phyloP scores from a whole-genome alignment of 2,113 vertebrate species.

The Equus przewalskii region DNA sequence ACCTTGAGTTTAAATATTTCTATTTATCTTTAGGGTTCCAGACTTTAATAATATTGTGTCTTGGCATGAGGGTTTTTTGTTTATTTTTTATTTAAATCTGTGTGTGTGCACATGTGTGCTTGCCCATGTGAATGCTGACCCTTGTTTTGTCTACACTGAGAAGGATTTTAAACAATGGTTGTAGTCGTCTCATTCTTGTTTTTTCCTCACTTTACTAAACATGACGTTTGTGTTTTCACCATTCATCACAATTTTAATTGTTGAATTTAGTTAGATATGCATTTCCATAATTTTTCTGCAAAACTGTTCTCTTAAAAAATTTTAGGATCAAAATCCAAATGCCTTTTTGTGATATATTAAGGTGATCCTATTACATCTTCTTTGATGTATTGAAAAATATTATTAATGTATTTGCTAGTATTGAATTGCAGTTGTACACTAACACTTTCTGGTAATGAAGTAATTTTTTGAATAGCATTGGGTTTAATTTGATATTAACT shows the following conservation, averaged over 20 bases:
- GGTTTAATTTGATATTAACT: not conserved
- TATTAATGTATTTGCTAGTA: not conserved
- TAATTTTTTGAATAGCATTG: not conserved
- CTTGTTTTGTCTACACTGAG: not conserved
- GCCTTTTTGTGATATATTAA: not conserved
- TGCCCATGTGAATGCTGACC: not conserved
- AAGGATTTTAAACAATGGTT: not conserved
- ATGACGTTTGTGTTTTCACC: not conserved
- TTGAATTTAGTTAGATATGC: not conserved
- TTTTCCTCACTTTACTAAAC: not conserved
- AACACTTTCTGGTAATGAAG: not conserved
- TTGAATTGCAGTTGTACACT: not conserved
- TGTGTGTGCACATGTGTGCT: not conserved
- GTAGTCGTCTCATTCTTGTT: not conserved
- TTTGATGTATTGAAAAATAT: not conserved
- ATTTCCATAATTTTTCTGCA: not conserved
- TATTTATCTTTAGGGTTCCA: not conserved
- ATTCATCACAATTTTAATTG: not conserved
- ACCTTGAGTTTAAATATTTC: not conserved
- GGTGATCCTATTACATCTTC: not conserved
- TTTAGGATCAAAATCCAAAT: not conserved
- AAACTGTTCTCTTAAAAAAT: conserved; percentile 9
- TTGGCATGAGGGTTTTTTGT: not conserved
- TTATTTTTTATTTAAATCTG: not conserved
- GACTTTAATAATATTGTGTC: not conserved